Percentiles rank a stretch among this genome's conserved stretches.
Evolutionary conservation across 2,797 vertebrate species (phyloP).

Genomic region (Delichon dasypus): DNA sequence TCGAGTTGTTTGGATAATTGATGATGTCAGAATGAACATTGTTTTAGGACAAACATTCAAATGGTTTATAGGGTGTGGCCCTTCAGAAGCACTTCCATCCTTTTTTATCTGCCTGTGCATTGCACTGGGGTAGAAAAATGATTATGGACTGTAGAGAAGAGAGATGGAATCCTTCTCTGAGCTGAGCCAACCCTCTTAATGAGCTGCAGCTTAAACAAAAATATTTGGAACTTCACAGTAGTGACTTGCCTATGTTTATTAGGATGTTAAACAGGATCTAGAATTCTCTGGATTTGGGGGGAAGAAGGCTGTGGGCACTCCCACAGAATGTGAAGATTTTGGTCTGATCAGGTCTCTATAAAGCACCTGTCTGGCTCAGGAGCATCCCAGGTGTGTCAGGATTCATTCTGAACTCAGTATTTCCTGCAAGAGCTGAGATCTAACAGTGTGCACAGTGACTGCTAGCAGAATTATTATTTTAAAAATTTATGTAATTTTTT

Average conservation of each 20-base stretch:
- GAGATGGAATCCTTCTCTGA: background rate
- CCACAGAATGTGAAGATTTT: background rate
- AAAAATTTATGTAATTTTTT: background rate
- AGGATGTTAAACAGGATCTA: background rate
- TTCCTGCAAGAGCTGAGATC: background rate
- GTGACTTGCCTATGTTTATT: background rate
- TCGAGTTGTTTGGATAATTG: background rate
- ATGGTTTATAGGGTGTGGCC: background rate
- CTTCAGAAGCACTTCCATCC: background rate
- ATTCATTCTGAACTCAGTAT: background rate
- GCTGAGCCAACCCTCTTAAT: background rate
- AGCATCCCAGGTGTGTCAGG: background rate
- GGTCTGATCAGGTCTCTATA: background rate
- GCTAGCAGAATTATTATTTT: background rate
- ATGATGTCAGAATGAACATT: background rate
- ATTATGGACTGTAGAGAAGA: background rate
- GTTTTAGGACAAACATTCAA: background rate
- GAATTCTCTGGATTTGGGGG: background rate
- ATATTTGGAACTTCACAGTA: background rate
- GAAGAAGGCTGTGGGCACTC: accelerated
- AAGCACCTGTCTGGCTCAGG: background rate
- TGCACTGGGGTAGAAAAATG: background rate
- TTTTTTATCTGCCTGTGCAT: background rate
- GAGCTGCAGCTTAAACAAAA: background rate
- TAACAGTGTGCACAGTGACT: background rate